Conservation (phyloP, 2,113 vertebrate genomes). For the Alosa alosa region DNA sequence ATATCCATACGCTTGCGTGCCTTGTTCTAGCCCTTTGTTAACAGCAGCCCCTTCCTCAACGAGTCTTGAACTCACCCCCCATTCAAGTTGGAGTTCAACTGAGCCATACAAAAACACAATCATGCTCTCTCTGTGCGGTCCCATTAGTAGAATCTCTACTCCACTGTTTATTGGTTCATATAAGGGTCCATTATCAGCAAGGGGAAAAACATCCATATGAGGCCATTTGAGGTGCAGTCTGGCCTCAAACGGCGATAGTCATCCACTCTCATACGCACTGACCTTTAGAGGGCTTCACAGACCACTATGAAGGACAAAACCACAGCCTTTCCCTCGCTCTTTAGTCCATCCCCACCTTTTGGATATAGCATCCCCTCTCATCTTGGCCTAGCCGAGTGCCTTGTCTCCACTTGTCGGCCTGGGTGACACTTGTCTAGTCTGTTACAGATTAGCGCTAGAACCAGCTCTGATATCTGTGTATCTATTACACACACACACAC, state of each 20-base stretch:
- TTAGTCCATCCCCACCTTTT: neutral
- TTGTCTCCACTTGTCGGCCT: neutral
- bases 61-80: neutral
- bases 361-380: neutral
- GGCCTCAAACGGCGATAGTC: neutral
- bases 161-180: neutral
- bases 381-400: slow-evolving; percentile 5
- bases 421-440: neutral
- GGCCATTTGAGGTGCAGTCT: slow-evolving; percentile 52
- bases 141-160: neutral
- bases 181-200: neutral
- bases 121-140: neutral
- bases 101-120: neutral
- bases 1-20: slow-evolving; percentile 62
- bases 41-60: slow-evolving; percentile 12
- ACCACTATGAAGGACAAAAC: neutral
- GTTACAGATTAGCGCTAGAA: neutral
- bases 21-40: slow-evolving; percentile 64
- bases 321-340: neutral
- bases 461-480: neutral
- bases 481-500: slow-evolving; percentile 10
- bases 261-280: neutral
- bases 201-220: neutral
- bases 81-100: neutral
- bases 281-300: neutral